Evolutionary conservation across 2,797 vertebrate species (phyloP).

Genomic region (Arnoldichthys spilopterus): DNA sequence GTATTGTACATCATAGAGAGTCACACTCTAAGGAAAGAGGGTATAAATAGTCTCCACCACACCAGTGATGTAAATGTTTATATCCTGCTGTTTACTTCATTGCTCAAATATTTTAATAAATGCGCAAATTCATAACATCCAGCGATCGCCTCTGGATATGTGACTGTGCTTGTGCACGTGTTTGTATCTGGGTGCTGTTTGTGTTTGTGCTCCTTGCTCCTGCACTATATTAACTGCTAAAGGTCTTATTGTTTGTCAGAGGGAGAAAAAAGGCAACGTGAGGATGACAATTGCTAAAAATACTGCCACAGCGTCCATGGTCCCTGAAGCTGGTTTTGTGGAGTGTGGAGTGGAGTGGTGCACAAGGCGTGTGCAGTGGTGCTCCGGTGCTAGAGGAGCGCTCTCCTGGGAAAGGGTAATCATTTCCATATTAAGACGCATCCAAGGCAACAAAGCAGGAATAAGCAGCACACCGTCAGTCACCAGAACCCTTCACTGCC

Average conservation of each 20-base stretch:
- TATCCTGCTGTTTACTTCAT: constrained; percentile 20
- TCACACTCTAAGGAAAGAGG: too few relatives aligned
- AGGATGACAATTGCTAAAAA: constrained; percentile 71
- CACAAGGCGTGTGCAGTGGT: constrained; percentile 64
- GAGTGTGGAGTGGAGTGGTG: constrained; percentile 71
- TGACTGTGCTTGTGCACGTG: constrained; percentile 5
- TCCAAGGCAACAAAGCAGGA: constrained; percentile 70
- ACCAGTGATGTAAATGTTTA: background rate
- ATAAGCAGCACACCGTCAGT: constrained; percentile 57
- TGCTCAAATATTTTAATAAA: constrained; percentile 29
- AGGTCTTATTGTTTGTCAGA: constrained; percentile 61
- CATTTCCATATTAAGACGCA: constrained; percentile 77
- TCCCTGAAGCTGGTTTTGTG: constrained; percentile 73
- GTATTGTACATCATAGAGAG: too few relatives aligned
- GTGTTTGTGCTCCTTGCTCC: background rate
- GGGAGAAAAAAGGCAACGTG: constrained; percentile 64
- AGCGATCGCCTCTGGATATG: background rate
- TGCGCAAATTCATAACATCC: background rate
- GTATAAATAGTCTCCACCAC: background rate
- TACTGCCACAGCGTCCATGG: constrained; percentile 65
- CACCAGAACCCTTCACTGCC: background rate
- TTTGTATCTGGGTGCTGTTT: constrained; percentile 13
- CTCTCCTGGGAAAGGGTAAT: constrained; percentile 16
- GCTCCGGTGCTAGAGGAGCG: constrained; percentile 21
- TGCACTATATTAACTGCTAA: constrained; percentile 52